Conservation (phyloP, 2,113 vertebrate genomes). For the Pygoscelis antarcticus region DNA sequence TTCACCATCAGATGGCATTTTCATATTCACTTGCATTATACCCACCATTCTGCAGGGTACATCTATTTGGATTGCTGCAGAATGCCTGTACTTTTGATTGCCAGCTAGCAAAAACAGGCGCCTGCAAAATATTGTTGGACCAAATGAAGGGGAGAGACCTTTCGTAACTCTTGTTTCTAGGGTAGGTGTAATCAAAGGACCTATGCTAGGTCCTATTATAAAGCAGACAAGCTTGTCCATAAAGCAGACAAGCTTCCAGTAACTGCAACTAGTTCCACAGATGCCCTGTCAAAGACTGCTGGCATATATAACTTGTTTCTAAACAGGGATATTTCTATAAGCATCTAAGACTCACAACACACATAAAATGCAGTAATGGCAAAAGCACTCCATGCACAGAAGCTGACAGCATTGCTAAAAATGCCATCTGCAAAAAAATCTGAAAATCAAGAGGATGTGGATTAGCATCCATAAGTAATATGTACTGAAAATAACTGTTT, state of each 20-base stretch:
- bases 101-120: background rate
- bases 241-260: background rate
- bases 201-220: background rate
- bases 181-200: background rate
- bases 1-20: background rate
- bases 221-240: background rate
- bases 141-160: background rate
- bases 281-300: background rate
- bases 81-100: background rate
- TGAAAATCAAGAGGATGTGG: background rate
- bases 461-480: background rate
- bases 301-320: background rate
- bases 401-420: constrained; percentile 6
- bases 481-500: background rate
- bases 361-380: background rate
- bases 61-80: background rate
- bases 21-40: background rate
- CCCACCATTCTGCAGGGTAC: background rate
- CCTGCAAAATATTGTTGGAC: background rate
- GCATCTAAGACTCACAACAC: background rate
- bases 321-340: background rate
- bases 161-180: background rate
- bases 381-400: background rate
- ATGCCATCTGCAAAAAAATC: background rate
- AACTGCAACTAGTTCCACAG: background rate